These are phyloP conservation scores for Cancer borealis DNA, from an alignment of 2,888 invertebrate genomes.

Conservation along the genomic window DNA sequence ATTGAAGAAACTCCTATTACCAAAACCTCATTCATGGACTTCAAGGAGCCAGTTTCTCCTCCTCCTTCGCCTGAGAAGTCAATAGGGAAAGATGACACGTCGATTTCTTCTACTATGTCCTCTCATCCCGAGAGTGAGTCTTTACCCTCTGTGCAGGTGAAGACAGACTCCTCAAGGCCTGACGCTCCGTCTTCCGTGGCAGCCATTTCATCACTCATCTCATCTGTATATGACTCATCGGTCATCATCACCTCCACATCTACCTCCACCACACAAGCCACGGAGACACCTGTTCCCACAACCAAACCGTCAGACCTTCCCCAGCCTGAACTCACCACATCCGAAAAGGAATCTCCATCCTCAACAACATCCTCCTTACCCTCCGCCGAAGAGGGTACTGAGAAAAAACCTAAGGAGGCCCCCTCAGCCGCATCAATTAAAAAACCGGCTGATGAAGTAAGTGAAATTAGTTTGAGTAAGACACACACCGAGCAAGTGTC, in stretches of 20 bases:
- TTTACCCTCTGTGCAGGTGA: constrained; percentile 50
- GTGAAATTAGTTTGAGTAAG: constrained; percentile 66
- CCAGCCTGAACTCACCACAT: constrained; percentile 31
- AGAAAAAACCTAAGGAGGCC: constrained; percentile 59
- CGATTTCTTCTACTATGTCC: constrained; percentile 57
- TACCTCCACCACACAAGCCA: constrained; percentile 25
- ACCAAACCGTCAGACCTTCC: constrained; percentile 54
- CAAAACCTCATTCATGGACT: constrained; percentile 69
- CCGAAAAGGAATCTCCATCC: constrained; percentile 56
- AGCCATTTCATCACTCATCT: constrained; percentile 50
- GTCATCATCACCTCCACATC: constrained; percentile 35
- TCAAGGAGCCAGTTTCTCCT: constrained; percentile 67
- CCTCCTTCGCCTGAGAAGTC: constrained; percentile 71
- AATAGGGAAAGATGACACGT: constrained; percentile 49
- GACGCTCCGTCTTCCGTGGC: constrained; percentile 31
- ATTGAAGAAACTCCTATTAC: constrained; percentile 53
- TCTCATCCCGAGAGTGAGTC: constrained; percentile 61
- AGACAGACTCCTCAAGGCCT: constrained; percentile 45
- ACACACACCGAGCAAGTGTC: constrained; percentile 76
- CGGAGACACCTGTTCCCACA: neutral
- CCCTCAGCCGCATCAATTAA: constrained; percentile 55
- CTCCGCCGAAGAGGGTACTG: constrained; percentile 68
- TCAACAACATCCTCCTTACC: constrained; percentile 68
- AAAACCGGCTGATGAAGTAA: constrained; percentile 64
- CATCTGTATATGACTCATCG: constrained; percentile 66